These are phyloP conservation scores for Bombus balteatus DNA, from an alignment of 1,140 invertebrate genomes.

Conservation along the genomic window DNA sequence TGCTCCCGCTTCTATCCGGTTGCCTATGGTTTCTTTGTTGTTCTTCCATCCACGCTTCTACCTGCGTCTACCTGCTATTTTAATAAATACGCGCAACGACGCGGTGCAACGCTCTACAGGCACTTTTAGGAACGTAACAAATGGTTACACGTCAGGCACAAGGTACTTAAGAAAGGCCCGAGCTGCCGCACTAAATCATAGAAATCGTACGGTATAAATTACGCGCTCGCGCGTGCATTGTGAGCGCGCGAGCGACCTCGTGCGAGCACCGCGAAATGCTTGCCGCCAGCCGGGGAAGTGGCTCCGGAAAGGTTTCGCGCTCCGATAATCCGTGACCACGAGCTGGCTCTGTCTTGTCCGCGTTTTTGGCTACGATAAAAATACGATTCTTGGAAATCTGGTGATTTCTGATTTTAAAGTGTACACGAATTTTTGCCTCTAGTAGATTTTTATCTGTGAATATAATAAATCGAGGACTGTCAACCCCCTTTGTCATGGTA, in stretches of 20 bases:
- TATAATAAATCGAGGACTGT: too few relatives aligned
- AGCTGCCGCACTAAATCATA: conserved; percentile 56
- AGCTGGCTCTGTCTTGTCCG: not conserved
- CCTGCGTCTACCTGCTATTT: conserved; percentile 53
- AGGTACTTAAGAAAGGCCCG: conserved; percentile 56
- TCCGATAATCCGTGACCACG: not conserved
- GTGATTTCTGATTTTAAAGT: not conserved
- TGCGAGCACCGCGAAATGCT: not conserved
- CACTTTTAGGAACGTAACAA: conserved; percentile 56
- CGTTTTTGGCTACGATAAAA: not conserved
- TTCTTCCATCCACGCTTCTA: conserved; percentile 20
- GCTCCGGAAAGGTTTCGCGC: not conserved
- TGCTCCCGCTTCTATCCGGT: not conserved
- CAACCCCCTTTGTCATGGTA: too few relatives aligned
- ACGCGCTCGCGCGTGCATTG: conserved; percentile 27
- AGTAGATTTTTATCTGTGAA: not conserved
- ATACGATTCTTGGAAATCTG: not conserved
- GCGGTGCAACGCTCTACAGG: conserved; percentile 45
- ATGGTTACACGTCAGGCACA: conserved; percentile 55
- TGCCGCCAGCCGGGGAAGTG: not conserved
- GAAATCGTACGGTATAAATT: conserved; percentile 58
- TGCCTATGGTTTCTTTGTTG: not conserved
- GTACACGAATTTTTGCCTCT: not conserved
- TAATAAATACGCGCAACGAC: conserved; percentile 55
- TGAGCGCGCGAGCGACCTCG: conserved; percentile 12